Evolutionary conservation across 2,888 invertebrate genomes (phyloP).

Genomic region (Eledona agricola): DNA sequence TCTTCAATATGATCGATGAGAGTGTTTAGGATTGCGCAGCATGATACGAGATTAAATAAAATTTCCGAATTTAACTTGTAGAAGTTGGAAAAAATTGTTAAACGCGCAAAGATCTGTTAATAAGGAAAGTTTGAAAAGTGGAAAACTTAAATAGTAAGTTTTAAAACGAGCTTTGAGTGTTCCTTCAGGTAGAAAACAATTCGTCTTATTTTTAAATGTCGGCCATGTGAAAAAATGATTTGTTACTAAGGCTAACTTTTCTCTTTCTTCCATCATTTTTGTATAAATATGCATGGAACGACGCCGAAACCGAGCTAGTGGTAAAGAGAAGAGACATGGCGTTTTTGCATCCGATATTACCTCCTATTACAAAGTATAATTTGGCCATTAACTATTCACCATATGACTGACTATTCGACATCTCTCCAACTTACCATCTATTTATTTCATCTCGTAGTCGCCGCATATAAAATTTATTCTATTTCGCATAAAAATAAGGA

Average conservation of each 20-base stretch:
- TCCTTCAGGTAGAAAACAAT: constrained; percentile 30
- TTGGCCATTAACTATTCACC: constrained; percentile 51
- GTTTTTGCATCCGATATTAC: constrained; percentile 46
- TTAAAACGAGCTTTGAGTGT: constrained; percentile 28
- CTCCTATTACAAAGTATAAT: constrained; percentile 56
- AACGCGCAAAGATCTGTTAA: constrained; percentile 30
- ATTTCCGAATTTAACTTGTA: constrained; percentile 23
- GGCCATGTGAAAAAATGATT: constrained; percentile 24
- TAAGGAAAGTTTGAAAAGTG: constrained; percentile 32
- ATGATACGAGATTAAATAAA: constrained; percentile 25
- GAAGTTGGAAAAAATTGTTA: constrained; percentile 13
- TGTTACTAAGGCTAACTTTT: too few relatives aligned
- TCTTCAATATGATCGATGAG: constrained; percentile 19
- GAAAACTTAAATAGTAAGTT: constrained; percentile 32
- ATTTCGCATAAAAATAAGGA: too few relatives aligned
- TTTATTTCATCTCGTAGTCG: constrained; percentile 32
- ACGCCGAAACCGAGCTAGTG: constrained; percentile 41
- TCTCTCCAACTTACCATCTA: constrained; percentile 32
- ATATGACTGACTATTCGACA: constrained; percentile 40
- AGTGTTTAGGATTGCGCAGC: constrained; percentile 24
- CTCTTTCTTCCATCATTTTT: constrained; percentile 48
- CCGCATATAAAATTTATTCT: constrained; percentile 16
- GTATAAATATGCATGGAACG: constrained; percentile 53
- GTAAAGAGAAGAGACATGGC: constrained; percentile 30
- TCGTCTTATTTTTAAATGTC: constrained; percentile 32